Base-by-base conservation (phyloP, 1,140 invertebrate genomes). In the Heliconius himera region DNA sequence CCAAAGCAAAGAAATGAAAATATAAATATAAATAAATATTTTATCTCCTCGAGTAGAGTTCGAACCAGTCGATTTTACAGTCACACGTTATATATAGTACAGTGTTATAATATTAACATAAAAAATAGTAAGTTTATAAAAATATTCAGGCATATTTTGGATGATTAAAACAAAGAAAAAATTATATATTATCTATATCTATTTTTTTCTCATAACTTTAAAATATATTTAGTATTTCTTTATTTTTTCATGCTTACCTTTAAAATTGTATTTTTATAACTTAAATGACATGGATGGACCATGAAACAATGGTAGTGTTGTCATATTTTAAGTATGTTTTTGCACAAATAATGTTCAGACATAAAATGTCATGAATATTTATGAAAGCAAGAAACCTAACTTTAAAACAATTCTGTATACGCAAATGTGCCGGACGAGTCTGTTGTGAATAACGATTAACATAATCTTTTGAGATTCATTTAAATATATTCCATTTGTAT, bases 401-500 rank as follows among this genome's bases (percentile, higher is more conserved):
- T 75, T 60, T 66, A 66, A 51, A 75, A 75, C 38, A 75, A 75
- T 75, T 75, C 60, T 49, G 36, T 75, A 75, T 75, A 56, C 74
- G 60, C 56, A 75, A 75, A 75, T 75, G 16, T 75, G 33, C 74
- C 29, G 54, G 51, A 56, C 74, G 54, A 60, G 33, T 60, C 60
- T 66, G 54, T 51, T 49, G 54, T 75, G 51, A 66, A 60, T 75
- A 75, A 66, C 22, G 22, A 75, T 75, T 75, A 75, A 38, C 74
- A 75, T 75, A 60, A 75, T 60, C 74, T 66, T 75, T 75, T 75
- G 54, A 60, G 33, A 75, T 66, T 66, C 54, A 75, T 66, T 66
- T 75, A 75, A 75, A 75, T 75, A 60, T 60, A 75, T 75, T 75
- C 54, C 36, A 60, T 75, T 60, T 75, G 74, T 22, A 66, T 66